A percentile compares a stretch with the other conserved stretches of the same genome.
Evolutionary conservation across 2,888 invertebrate species (phyloP).

Genomic region (Aspidiotus rigidus): DNA sequence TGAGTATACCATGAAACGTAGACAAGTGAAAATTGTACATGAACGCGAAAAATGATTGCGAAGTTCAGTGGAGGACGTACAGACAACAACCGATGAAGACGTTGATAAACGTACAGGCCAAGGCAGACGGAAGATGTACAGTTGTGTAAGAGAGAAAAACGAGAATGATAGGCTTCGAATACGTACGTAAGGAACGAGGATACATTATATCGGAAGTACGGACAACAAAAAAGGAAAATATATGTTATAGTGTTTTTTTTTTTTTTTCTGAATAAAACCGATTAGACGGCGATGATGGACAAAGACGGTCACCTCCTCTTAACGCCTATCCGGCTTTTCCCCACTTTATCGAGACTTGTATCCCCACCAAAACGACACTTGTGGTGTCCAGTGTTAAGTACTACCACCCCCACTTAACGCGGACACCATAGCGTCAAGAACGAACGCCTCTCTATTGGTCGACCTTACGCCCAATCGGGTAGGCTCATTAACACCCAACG

Average conservation of each 20-base stretch:
- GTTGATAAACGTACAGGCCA: not conserved
- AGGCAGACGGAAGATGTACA: not conserved
- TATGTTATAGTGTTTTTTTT: not conserved
- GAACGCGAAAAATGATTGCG: too few species aligned
- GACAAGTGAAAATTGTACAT: too few species aligned
- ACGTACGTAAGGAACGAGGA: not conserved
- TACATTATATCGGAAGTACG: not conserved
- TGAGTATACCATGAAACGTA: too few species aligned
- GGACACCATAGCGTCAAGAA: constrained; percentile 36
- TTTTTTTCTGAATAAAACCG: constrained; percentile 8
- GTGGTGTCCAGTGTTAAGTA: constrained; percentile 27
- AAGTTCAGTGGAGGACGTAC: not conserved
- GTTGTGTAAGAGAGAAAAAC: not conserved
- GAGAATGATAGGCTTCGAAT: not conserved
- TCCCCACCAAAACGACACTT: constrained; percentile 32
- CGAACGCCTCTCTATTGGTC: constrained; percentile 39
- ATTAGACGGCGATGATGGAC: constrained; percentile 33
- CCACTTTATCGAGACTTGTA: constrained; percentile 31
- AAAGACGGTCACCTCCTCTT: constrained; percentile 34
- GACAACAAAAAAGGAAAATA: not conserved
- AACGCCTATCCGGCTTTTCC: constrained; percentile 29
- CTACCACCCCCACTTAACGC: constrained; percentile 29
- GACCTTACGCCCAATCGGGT: constrained; percentile 39
- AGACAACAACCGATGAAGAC: not conserved
- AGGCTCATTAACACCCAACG: constrained; percentile 46